A percentile compares a stretch with the other conserved stretches of the same genome.
phyloP scores from a whole-genome alignment of 2,888 invertebrate species.

The Chouioia cunea region DNA sequence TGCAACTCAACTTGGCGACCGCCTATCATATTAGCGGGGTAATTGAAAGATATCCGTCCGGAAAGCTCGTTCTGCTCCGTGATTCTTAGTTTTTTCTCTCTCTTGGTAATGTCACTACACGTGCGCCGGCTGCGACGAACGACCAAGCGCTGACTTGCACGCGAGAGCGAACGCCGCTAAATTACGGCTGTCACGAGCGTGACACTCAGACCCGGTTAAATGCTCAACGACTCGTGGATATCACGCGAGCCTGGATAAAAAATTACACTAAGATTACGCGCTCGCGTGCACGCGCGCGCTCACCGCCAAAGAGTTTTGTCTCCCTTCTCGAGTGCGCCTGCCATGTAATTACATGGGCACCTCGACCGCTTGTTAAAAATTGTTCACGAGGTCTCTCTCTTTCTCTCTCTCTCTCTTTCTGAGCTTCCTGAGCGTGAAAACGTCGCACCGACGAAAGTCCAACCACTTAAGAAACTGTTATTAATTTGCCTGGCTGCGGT shows the following conservation, averaged over 20 bases:
- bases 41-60: constrained; percentile 68
- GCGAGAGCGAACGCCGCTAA: constrained; percentile 48
- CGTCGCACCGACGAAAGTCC: neutral
- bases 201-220: constrained; percentile 18
- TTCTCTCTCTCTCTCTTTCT: no score
- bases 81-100: constrained; percentile 54
- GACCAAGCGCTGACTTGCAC: constrained; percentile 65
- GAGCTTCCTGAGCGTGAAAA: constrained; percentile 18
- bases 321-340: constrained; percentile 29
- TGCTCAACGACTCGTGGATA: constrained; percentile 22
- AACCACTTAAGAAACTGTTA: constrained; percentile 34
- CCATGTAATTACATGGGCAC: constrained; percentile 48
- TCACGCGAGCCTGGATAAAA: constrained; percentile 19
- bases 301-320: constrained; percentile 42
- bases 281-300: constrained; percentile 28
- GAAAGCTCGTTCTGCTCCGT: constrained; percentile 58
- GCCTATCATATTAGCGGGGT: constrained; percentile 66
- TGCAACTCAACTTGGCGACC: constrained; percentile 58
- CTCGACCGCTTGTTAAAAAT: constrained; percentile 56
- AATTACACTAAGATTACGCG: constrained; percentile 22
- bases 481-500: constrained; percentile 37
- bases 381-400: constrained; percentile 31
- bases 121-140: constrained; percentile 58
- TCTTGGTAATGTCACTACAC: constrained; percentile 61
- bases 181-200: constrained; percentile 45